Conservation (phyloP, 2,113 vertebrate species). For the Dasyornis broadbenti region DNA sequence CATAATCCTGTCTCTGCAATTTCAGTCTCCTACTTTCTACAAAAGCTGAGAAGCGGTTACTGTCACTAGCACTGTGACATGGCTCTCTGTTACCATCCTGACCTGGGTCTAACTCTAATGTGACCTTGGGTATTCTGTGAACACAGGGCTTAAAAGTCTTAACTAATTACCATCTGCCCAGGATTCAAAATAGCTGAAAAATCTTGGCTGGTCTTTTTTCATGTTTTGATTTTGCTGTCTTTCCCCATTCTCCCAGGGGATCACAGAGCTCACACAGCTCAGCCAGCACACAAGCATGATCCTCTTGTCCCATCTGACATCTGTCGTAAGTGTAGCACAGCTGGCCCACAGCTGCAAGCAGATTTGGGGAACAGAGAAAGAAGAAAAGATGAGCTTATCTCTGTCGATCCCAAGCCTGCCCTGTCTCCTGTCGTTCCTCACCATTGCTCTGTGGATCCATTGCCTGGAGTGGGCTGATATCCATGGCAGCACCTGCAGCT, state of each 20-base stretch:
- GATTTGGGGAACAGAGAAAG: no score
- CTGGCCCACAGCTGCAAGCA: neutral
- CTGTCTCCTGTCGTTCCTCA: neutral
- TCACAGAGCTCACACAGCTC: neutral
- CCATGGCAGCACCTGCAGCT: neutral
- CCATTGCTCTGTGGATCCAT: neutral
- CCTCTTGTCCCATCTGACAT: neutral
- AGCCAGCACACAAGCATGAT: neutral
- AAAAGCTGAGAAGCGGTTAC: neutral
- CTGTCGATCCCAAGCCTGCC: neutral
- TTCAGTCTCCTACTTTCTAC: neutral
- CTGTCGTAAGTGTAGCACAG: neutral
- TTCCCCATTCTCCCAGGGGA: neutral
- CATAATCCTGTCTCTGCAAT: neutral
- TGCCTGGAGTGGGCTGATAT: neutral
- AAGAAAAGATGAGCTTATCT: neutral
- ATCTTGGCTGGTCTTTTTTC: neutral
- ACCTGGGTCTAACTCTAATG: neutral
- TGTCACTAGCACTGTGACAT: neutral
- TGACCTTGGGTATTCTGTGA: neutral
- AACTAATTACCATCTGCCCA: neutral
- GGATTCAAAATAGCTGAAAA: neutral
- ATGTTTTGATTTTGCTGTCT: neutral
- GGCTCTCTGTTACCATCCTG: neutral
- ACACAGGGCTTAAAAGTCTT: neutral